Evolutionary conservation across 2,888 invertebrate genomes (phyloP).

Genomic region (Hyalella azteca): DNA sequence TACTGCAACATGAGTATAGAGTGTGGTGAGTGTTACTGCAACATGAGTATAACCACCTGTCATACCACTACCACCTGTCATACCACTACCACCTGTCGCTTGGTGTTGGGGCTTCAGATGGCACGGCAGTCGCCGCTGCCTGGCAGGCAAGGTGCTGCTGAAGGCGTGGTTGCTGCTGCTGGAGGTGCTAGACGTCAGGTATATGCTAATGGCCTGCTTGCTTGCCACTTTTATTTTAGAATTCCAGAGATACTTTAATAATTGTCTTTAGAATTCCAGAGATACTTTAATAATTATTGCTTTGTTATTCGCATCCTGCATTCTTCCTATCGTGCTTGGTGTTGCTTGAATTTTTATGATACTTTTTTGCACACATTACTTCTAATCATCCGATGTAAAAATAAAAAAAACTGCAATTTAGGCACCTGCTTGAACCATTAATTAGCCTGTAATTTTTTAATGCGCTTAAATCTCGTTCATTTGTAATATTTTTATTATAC

Average conservation of each 20-base stretch:
- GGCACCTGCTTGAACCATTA: too few species aligned
- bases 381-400: too few species aligned
- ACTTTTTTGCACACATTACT: too few species aligned
- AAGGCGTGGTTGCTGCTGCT: slow-evolving; percentile 31
- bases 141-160: slow-evolving; percentile 15
- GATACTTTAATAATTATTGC: neutral
- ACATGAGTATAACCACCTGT: too few species aligned
- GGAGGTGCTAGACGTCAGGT: slow-evolving; percentile 28
- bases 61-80: neutral
- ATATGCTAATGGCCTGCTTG: neutral
- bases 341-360: neutral
- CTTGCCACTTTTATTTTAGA: neutral
- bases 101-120: neutral
- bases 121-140: neutral
- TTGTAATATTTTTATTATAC: too few species aligned
- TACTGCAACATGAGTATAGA: too few species aligned
- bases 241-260: neutral
- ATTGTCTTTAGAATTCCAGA: neutral
- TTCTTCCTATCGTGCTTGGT: neutral
- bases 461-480: too few species aligned
- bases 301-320: neutral
- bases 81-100: too few species aligned
- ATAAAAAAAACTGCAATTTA: too few species aligned
- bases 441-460: too few species aligned
- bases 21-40: too few species aligned